Evolutionary conservation across 2,888 invertebrate species (phyloP).

Genomic region (Sphinx pinastri): DNA sequence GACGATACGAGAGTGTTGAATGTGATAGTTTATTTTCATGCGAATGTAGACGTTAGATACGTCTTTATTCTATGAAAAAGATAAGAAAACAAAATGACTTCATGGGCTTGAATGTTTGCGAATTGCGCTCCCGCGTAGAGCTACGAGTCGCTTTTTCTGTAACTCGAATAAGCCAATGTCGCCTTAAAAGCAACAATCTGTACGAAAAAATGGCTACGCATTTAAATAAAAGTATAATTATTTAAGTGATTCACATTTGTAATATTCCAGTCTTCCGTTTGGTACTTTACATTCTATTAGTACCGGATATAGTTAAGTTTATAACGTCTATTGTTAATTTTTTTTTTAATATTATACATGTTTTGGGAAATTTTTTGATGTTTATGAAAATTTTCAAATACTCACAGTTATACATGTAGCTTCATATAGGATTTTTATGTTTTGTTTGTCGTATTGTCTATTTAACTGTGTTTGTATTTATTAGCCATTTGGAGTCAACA

Average conservation of each 20-base stretch:
- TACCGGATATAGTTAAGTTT: conserved; percentile 14
- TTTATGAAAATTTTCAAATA: conserved; percentile 11
- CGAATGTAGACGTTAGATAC: conserved; percentile 7
- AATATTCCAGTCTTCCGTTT: conserved; percentile 54
- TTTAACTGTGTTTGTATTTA: conserved; percentile 11
- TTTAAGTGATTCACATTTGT: conserved; percentile 40
- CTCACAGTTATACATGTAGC: conserved; percentile 8
- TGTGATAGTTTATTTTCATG: conserved; percentile 1
- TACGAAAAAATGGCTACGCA: conserved; percentile 36
- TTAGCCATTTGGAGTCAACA: conserved; percentile 5
- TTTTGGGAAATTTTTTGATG: conserved; percentile 25
- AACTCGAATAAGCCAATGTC: conserved; percentile 17
- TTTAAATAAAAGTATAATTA: conserved; percentile 48
- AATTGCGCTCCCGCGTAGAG: conserved; percentile 36
- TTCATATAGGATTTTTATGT: conserved; percentile 5
- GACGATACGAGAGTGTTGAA: background rate
- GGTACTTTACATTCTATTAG: conserved; percentile 25
- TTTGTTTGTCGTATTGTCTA: conserved; percentile 26
- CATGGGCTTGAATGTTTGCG: conserved; percentile 25
- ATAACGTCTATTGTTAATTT: background rate
- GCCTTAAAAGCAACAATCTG: conserved; percentile 1
- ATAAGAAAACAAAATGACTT: background rate
- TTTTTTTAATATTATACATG: conserved; percentile 15
- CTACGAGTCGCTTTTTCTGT: background rate
- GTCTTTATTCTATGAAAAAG: background rate